Evolutionary conservation across 1,140 invertebrate species (phyloP), one percentile per base, ranked within the genome.

Genomic region (Drosophila quadrilineata): DNA sequence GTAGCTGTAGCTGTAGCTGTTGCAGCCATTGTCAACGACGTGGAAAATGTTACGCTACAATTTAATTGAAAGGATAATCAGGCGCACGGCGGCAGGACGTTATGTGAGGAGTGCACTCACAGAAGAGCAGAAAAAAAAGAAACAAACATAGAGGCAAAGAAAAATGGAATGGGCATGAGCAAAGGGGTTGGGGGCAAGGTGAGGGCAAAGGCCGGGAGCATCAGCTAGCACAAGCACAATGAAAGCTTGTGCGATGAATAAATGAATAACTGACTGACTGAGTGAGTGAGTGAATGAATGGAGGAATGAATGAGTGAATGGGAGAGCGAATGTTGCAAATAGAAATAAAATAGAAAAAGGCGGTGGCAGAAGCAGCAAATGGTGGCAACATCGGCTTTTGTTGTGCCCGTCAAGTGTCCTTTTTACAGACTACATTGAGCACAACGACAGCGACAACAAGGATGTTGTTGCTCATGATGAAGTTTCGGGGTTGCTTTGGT

Each of bases 1-100:
- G 24, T n/a, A n/a, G n/a, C n/a, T n/a, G n/a, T n/a, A 31, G 33
- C 28, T n/a, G 33, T 4, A 19, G 24, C 40, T 60, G 41, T 49
- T 63, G 50, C 33, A 28, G 59, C 60, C 50, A 68, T 57, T 71
- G 57, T 62, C 75, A 77, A 45, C 75, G 79, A 86, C 60, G 80
- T 79, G 79, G 79, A 85, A 85, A 85, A 85, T 85, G 79, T 85
- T 85, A 85, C 79, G 79, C 80, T 85, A 85, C 79, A 85, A 85
- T 79, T 85, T 85, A 85, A 85, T 85, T 85, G 79, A 85, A 85
- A 85, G 79, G 79, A 85, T 85, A 85, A 85, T 85, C 79, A 85
- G 79, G 79, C 36, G 80, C 77, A 84, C 68, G 73, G 76, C 73
- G 77, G 75, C 65, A 56, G 73, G 38, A 68, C 72, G 38, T 67